A percentile compares a stretch with the other conserved stretches of the same genome.
Conservation (phyloP, 1,140 invertebrate genomes). For the Hyposmocoma kahamanoa region DNA sequence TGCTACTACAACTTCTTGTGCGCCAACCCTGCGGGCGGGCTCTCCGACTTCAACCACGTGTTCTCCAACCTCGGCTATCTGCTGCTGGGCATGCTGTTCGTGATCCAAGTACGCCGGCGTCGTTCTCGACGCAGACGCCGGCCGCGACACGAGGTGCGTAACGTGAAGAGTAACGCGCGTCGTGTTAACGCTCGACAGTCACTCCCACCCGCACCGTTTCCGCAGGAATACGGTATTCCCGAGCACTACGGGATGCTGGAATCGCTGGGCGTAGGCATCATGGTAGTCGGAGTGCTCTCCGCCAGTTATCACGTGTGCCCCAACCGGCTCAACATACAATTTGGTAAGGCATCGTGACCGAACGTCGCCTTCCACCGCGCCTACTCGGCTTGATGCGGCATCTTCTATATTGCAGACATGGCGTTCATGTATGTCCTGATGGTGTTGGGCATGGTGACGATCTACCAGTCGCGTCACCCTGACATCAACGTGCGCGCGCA, state of each 20-base stretch:
- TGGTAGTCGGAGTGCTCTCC: conserved; percentile 92
- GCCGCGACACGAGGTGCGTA: conserved; percentile 38
- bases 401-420: conserved; percentile 87
- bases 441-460: conserved; percentile 90
- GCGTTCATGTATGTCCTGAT: conserved; percentile 96
- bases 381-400: background rate
- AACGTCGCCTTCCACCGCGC: background rate
- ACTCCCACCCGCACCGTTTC: background rate
- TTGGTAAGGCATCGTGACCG: conserved; percentile 78
- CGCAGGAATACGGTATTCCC: conserved; percentile 82
- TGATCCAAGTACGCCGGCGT: conserved; percentile 77
- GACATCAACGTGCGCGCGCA: conserved; percentile 93
- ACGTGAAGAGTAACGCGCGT: background rate
- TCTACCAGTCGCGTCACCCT: conserved; percentile 94
- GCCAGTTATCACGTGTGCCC: conserved; percentile 94
- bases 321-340: conserved; percentile 92
- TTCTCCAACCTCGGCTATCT: conserved; percentile 93
- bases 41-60: conserved; percentile 90
- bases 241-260: conserved; percentile 93
- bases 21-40: conserved; percentile 83
- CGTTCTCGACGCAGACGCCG: conserved; percentile 20
- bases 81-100: conserved; percentile 83
- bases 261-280: conserved; percentile 90
- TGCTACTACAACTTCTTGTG: conserved; percentile 97
- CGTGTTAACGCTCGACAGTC: background rate